These are phyloP conservation scores for Nanorana parkeri DNA, from an alignment of 2,113 vertebrate genomes.

Conservation along the genomic window DNA sequence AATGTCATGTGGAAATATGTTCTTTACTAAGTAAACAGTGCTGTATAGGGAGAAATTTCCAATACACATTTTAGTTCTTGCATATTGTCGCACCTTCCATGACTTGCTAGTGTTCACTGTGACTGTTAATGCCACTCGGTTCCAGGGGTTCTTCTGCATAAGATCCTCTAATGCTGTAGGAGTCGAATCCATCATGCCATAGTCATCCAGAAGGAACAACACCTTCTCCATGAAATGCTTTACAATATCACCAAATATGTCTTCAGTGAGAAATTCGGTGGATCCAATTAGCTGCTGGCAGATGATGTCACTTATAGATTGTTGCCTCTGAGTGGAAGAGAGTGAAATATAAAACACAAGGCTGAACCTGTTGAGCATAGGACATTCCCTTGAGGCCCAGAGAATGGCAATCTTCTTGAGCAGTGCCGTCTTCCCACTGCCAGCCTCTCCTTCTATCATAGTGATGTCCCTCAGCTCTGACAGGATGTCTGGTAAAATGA, in stretches of 20 bases:
- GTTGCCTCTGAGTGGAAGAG: not conserved
- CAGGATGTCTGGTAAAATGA: constrained; percentile 59
- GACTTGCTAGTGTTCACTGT: constrained; percentile 50
- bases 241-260: constrained; percentile 41
- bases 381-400: constrained; percentile 66
- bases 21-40: constrained; percentile 57
- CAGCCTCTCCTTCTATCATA: constrained; percentile 66
- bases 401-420: constrained; percentile 65
- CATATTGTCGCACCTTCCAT: constrained; percentile 53
- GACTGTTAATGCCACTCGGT: constrained; percentile 59
- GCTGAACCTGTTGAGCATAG: constrained; percentile 63
- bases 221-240: constrained; percentile 58
- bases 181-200: constrained; percentile 34
- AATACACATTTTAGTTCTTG: constrained; percentile 55
- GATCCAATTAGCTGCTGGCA: constrained; percentile 43
- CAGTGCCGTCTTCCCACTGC: constrained; percentile 64
- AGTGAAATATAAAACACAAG: constrained; percentile 68
- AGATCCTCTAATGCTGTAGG: constrained; percentile 56
- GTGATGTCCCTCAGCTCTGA: constrained; percentile 58
- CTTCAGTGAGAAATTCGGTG: constrained; percentile 51
- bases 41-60: constrained; percentile 62
- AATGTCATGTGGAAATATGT: constrained; percentile 48
- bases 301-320: constrained; percentile 58
- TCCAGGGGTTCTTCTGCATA: constrained; percentile 60
- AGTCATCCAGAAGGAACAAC: constrained; percentile 65